Evolutionary conservation across 92 coral and sea anemone species (phyloP), one percentile per base, ranked within the genome.

Genomic region (Epizoanthus illoricatus): DNA sequence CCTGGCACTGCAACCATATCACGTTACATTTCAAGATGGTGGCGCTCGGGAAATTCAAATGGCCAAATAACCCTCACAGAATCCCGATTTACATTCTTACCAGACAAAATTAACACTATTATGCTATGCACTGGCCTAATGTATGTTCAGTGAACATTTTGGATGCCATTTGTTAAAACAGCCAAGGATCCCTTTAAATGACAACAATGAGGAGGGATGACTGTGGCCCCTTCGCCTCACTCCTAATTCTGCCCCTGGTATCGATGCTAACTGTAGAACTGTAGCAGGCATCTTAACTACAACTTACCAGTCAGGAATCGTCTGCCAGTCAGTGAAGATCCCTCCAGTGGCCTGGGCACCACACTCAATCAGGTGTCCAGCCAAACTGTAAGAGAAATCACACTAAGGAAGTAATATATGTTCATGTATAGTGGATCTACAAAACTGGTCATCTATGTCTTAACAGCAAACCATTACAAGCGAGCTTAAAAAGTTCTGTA

Each of bases 321-420:
- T 89, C 86, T 96, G 99, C 99, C 99, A 96, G 81, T 96, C 99
- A 64, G 99, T 96, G 74, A 92, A 94, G 64, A 96, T 96, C 18
- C 99, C 99, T 24, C 99, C 99, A 66, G 99, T 96, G 41, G 92
- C 87, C 90, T 96, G 99, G 47, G 99, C 99, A 23, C 99, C 99
- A 87, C 99, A 96, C 81, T 96, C 99, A 66, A 96, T 93, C 60
- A 96, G 78, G 86, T 93, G 99, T 69, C 99, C 99, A 54, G 97
- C 98, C 85, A 96, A 90, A 73, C 99, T 96, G 73, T 69, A 42
- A 39, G 19, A 59, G 33, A 75, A 49, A 54, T 75, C 15, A 69
- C 19, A 39, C n/a, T 40, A 10, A 28, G 2, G 2, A 28, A 28
- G 36, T 28, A 0, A 28, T 28, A 28, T 18, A 10, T 60, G n/a